Percentiles rank a stretch among this genome's conserved stretches.
These are phyloP conservation scores for Microvelia longipes DNA, from an alignment of 1,140 invertebrate species.

Conservation along the genomic window DNA sequence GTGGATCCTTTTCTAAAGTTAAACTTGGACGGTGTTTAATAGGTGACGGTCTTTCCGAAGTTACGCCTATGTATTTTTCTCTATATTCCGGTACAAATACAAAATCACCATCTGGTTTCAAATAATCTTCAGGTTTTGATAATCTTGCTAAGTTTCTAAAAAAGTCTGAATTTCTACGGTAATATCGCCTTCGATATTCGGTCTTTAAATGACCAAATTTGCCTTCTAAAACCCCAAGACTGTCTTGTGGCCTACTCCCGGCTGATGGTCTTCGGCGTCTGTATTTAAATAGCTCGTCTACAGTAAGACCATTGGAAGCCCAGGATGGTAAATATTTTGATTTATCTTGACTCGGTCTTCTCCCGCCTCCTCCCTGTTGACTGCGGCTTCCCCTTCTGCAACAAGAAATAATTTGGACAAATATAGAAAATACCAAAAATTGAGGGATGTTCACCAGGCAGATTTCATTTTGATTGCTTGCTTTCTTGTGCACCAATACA, in stretches of 20 bases:
- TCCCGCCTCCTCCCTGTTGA: background rate
- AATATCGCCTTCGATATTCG: constrained; percentile 15
- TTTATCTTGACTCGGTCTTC: background rate
- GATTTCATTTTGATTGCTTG: too few relatives aligned
- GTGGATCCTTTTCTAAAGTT: background rate
- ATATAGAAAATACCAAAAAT: background rate
- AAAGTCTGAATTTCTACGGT: constrained; percentile 9
- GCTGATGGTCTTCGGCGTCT: constrained; percentile 9
- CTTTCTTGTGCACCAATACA: too few relatives aligned
- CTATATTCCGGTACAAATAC: constrained; percentile 15
- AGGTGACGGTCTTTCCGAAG: constrained; percentile 7
- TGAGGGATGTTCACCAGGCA: too few relatives aligned
- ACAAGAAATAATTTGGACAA: background rate
- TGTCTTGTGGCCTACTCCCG: constrained; percentile 9
- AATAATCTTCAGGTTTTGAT: constrained; percentile 8
- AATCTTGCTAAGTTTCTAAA: background rate
- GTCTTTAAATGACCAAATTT: constrained; percentile 15
- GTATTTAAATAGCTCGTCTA: constrained; percentile 15
- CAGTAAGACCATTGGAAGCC: constrained; percentile 11
- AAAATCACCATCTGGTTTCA: constrained; percentile 16
- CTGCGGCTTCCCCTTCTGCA: background rate
- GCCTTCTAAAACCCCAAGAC: constrained; percentile 10
- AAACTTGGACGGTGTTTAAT: constrained; percentile 7
- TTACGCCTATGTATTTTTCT: background rate
- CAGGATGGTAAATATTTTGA: background rate